Evolutionary conservation across 2,888 invertebrate genomes (phyloP).

Genomic region (Drosophila recens): DNA sequence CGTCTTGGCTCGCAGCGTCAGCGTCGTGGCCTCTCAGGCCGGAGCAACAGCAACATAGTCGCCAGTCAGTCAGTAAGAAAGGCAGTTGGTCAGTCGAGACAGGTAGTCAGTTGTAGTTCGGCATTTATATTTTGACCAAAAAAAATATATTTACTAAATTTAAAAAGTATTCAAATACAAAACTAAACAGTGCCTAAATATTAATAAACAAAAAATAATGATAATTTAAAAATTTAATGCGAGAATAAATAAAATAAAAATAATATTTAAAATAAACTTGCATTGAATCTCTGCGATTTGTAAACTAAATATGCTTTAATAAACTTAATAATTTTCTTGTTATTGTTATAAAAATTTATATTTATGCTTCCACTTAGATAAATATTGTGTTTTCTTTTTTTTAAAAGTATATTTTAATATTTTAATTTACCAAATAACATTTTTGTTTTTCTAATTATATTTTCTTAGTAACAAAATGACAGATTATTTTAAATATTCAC

Average conservation of each 20-base stretch:
- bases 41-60: conserved; percentile 42
- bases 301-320: neutral
- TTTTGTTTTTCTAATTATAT: neutral
- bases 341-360: neutral
- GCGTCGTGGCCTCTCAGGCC: conserved; percentile 55
- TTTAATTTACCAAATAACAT: neutral
- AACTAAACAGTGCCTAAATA: conserved; percentile 4
- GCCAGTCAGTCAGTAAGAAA: conserved; percentile 15
- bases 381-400: neutral
- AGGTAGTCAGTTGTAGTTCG: conserved; percentile 58
- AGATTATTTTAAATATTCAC: neutral
- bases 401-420: neutral
- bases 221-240: neutral
- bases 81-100: conserved; percentile 61
- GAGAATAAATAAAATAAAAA: conserved; percentile 2
- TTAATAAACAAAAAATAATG: neutral
- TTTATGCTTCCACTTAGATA: conserved; percentile 3
- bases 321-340: neutral
- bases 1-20: conserved; percentile 72
- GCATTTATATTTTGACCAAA: too few species aligned
- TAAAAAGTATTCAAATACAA: neutral
- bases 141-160: neutral
- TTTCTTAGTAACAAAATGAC: neutral
- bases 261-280: neutral
- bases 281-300: neutral